phyloP scores from a whole-genome alignment of 2,797 vertebrate species.

The Pangasius macronema region DNA sequence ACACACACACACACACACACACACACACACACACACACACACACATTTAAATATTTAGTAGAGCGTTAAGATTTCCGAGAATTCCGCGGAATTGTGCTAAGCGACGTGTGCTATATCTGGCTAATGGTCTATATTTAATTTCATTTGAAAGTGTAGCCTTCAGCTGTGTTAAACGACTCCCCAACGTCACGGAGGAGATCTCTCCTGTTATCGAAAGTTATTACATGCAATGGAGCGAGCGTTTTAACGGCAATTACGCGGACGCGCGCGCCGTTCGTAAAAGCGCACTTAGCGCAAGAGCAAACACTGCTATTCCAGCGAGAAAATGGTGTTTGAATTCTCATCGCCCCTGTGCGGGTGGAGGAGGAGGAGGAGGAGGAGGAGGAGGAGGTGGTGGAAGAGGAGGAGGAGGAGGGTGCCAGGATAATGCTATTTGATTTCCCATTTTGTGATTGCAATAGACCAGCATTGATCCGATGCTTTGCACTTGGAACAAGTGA shows the following conservation, averaged over 20 bases:
- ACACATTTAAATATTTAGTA: background rate
- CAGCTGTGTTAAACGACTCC: conserved; percentile 75
- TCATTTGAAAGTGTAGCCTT: conserved; percentile 72
- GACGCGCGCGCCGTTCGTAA: conserved; percentile 88
- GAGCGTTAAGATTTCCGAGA: conserved; percentile 3
- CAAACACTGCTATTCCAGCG: conserved; percentile 89
- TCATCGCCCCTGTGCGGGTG: conserved; percentile 69
- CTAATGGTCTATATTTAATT: conserved; percentile 58
- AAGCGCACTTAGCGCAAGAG: conserved; percentile 93
- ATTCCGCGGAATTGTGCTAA: background rate
- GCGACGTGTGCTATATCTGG: conserved; percentile 21
- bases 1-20: too few species aligned
- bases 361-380: conserved; percentile 10
- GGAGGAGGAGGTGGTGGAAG: background rate
- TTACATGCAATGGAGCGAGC: conserved; percentile 81
- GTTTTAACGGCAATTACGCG: conserved; percentile 91
- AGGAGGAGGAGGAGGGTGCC: conserved; percentile 56
- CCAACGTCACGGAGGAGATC: conserved; percentile 64
- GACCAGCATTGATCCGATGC: conserved; percentile 97
- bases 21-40: too few species aligned
- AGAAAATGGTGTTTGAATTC: conserved; percentile 89
- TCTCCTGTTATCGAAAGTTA: conserved; percentile 82
- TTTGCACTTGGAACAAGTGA: conserved; percentile 88
- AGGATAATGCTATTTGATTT: conserved; percentile 97
- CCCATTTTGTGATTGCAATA: conserved; percentile 98